Base-by-base conservation (phyloP, 2,113 vertebrate species). In the Burhinus oedicnemus region DNA sequence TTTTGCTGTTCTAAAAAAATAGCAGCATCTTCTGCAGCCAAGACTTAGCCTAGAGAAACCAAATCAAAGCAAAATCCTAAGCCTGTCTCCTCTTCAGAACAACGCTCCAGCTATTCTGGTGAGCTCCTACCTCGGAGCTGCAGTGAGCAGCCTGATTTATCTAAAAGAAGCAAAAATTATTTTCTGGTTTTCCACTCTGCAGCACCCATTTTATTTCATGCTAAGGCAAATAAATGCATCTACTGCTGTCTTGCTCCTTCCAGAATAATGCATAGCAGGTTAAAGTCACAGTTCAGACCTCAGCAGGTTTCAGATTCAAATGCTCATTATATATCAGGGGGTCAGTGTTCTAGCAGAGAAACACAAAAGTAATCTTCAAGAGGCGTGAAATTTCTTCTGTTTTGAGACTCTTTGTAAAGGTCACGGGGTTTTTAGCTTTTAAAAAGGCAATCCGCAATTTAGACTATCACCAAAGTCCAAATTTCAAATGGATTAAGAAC, bases 261-360 rank as follows among this genome's bases (percentile, higher is more conserved):
- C 45, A 78, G 49, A 65, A 66, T 68, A 93, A 94, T 42, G 71
- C 93, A 81, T 57, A 93, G 80, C 38, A 93, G 87, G 91, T 88
- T 95, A 89, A 91, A 95, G 81, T 87, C 95, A 96, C 94, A 94
- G 97, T 97, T 97, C 95, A 97, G 83, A 93, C 95, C 96, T 95
- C 93, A 88, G 95, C 91, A 90, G 94, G 95, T 95, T 96, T 95
- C 95, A 95, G 90, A 97, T 97, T 94, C 61, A 49, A 95, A 90
- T 80, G 74, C 85, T 96, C 70, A 49, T 97, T 97, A 96, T 89
- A 54, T 94, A 97, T 96, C 93, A 92, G 85, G 70, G 64, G 77
- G 93, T 96, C 91, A 95, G 77, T 66, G 78, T 95, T 97, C 75
- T 91, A 91, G 66, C 94, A 90, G 81, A 66, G 71, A 87, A 91